phyloP scores from a whole-genome alignment of 2,888 invertebrate genomes.

The Busseola fusca region DNA sequence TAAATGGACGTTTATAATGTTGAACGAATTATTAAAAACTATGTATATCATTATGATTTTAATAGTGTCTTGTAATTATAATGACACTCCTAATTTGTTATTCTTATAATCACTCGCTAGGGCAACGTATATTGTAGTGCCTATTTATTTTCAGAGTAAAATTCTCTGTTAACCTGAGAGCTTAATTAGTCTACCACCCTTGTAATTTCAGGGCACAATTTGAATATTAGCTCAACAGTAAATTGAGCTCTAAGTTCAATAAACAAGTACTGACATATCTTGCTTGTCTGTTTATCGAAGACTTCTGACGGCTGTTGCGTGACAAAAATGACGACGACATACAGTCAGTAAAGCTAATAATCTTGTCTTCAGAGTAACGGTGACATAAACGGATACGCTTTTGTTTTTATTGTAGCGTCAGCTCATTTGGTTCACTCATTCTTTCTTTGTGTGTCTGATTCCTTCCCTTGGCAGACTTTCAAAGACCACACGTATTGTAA shows the following conservation, averaged over 20 bases:
- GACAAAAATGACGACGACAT: slow-evolving; percentile 25
- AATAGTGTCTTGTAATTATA: neutral
- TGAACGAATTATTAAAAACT: slow-evolving; percentile 11
- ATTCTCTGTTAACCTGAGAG: slow-evolving; percentile 3
- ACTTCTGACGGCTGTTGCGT: slow-evolving; percentile 18
- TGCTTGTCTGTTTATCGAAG: neutral
- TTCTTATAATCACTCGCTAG: slow-evolving; percentile 20
- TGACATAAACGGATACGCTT: slow-evolving; percentile 36
- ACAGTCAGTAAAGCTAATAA: slow-evolving; percentile 18
- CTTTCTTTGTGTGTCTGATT: slow-evolving; percentile 36
- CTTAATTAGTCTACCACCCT: slow-evolving; percentile 13
- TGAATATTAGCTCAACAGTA: neutral
- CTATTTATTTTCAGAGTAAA: slow-evolving; percentile 15
- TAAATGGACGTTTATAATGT: slow-evolving; percentile 2
- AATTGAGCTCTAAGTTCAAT: too few relatives aligned
- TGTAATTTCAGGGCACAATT: slow-evolving; percentile 17
- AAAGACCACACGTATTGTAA: slow-evolving; percentile 16
- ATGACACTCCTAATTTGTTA: slow-evolving; percentile 10
- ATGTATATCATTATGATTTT: slow-evolving; percentile 23
- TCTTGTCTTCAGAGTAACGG: slow-evolving; percentile 14
- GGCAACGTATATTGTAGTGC: slow-evolving; percentile 18
- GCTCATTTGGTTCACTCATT: slow-evolving; percentile 39
- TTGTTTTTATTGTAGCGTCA: slow-evolving; percentile 41
- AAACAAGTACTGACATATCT: neutral
- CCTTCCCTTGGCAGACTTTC: slow-evolving; percentile 43